Conservation (phyloP, 2,113 vertebrate genomes). For the Corythaeola cristata region DNA sequence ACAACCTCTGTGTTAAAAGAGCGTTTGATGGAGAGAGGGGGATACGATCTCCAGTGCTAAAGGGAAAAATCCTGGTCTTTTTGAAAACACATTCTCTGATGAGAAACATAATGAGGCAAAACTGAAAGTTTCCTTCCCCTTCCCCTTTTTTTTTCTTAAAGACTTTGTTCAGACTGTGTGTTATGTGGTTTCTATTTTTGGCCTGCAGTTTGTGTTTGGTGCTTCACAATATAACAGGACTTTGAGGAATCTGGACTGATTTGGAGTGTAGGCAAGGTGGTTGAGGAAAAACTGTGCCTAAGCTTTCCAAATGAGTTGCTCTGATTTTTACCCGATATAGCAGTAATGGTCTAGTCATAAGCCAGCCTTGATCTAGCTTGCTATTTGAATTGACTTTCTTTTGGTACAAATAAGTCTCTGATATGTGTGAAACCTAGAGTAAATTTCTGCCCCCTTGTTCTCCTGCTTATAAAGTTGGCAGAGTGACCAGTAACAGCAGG, state of each 20-base stretch:
- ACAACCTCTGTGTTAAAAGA: neutral
- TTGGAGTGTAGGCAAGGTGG: neutral
- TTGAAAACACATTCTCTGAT: neutral
- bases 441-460: neutral
- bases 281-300: neutral
- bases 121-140: neutral
- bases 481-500: neutral
- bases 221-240: neutral
- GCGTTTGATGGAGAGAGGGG: neutral
- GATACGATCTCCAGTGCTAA: neutral
- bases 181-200: neutral
- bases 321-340: neutral
- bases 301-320: neutral
- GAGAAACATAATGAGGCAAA: neutral
- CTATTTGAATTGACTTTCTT: neutral
- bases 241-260: neutral
- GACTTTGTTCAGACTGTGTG: neutral
- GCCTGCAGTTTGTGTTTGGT: neutral
- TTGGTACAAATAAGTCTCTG: neutral
- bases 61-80: neutral
- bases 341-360: neutral
- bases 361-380: neutral
- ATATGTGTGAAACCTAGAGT: neutral
- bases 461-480: neutral
- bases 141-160: neutral